A percentile compares a stretch with the other conserved stretches of the same genome.
Evolutionary conservation across 2,888 invertebrate species (phyloP).

Genomic region (Hirtodrosophila alboralis): DNA sequence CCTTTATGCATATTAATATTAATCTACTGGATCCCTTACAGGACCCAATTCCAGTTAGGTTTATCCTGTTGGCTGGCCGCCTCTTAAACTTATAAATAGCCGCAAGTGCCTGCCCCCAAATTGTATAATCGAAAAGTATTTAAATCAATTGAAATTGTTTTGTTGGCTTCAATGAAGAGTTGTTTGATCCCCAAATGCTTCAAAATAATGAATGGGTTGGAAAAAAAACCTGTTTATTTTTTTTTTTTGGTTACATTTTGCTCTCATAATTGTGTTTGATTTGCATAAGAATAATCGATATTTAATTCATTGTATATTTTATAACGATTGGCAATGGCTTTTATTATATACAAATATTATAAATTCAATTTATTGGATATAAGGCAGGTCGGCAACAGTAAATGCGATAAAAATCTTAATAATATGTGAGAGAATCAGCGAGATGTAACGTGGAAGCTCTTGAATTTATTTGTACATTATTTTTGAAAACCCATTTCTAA

Average conservation of each 20-base stretch:
- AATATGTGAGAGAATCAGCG: no score
- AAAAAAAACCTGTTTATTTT: constrained; percentile 5
- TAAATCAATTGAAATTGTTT: constrained; percentile 39
- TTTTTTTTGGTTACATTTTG: neutral
- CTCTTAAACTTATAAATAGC: constrained; percentile 53
- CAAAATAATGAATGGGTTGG: constrained; percentile 15
- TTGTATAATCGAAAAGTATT: constrained; percentile 35
- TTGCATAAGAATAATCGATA: neutral
- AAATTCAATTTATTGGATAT: no score
- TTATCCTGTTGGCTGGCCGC: constrained; percentile 21
- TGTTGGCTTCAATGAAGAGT: constrained; percentile 29
- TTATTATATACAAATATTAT: no score
- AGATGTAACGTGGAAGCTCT: no score
- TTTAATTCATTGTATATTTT: no score
- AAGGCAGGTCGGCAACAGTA: no score
- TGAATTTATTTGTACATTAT: no score
- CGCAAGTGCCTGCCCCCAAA: constrained; percentile 38
- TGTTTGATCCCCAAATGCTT: constrained; percentile 24
- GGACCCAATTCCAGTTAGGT: constrained; percentile 3
- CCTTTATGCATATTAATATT: constrained; percentile 25
- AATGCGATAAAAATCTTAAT: no score
- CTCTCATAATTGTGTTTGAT: constrained; percentile 20
- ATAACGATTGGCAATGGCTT: no score
- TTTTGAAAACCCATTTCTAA: no score
- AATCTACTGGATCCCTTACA: constrained; percentile 8